These are phyloP conservation scores for Pocillopora damicornis DNA, from an alignment of 64 coral and sea anemone genomes.

Conservation along the genomic window DNA sequence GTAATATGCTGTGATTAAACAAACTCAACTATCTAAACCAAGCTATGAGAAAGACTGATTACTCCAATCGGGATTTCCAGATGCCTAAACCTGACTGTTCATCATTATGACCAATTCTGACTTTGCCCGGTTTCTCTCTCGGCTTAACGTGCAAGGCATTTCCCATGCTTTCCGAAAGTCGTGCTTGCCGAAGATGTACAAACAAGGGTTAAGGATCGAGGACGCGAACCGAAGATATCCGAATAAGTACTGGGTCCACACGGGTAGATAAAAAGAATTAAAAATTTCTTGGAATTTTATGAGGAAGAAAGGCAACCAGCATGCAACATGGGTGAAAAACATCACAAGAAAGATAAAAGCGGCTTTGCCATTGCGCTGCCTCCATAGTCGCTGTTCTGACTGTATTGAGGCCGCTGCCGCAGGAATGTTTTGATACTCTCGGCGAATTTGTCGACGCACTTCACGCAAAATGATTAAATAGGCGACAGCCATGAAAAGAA, in stretches of 20 bases:
- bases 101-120: conserved; percentile 29
- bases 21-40: too few species aligned
- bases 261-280: conserved; percentile 24
- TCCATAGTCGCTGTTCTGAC: neutral
- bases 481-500: conserved; percentile 42
- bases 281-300: conserved; percentile 32
- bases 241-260: conserved; percentile 37
- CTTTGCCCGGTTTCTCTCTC: neutral
- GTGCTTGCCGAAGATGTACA: conserved; percentile 68
- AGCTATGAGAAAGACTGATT: too few species aligned
- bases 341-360: conserved; percentile 45
- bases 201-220: conserved; percentile 66
- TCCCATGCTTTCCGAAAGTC: conserved; percentile 70
- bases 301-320: conserved; percentile 66
- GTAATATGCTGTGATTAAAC: too few species aligned
- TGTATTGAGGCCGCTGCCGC: neutral
- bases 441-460: conserved; percentile 45
- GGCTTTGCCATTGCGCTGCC: conserved; percentile 38
- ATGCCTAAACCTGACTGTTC: conserved; percentile 10
- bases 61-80: too few species aligned
- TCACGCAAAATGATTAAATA: conserved; percentile 41
- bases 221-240: conserved; percentile 57
- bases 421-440: conserved; percentile 24
- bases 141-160: neutral
- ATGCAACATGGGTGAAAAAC: conserved; percentile 22